A percentile compares a stretch with the other conserved stretches of the same genome.
Evolutionary conservation across 2,797 vertebrate genomes (phyloP).

Genomic region (Liparis tanakae): DNA sequence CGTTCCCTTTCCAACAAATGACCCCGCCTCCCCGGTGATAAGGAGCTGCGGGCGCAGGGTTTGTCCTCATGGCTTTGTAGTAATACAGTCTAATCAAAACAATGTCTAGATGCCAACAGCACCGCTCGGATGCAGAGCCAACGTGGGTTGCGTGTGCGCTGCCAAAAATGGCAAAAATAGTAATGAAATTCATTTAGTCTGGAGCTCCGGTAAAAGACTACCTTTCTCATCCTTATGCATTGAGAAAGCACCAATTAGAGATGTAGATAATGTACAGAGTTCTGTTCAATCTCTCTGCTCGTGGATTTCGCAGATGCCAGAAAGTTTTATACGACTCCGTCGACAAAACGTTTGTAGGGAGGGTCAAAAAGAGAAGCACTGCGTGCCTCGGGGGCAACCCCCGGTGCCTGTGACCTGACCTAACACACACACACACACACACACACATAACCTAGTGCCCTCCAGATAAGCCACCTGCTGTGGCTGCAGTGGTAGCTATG

Average conservation of each 20-base stretch:
- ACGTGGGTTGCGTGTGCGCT: slow-evolving; percentile 41
- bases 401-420: background rate
- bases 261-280: slow-evolving; percentile 6
- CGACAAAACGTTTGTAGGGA: background rate
- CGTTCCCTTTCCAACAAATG: slow-evolving; percentile 62
- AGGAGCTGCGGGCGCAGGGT: slow-evolving; percentile 50
- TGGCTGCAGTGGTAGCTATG: slow-evolving; percentile 14
- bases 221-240: slow-evolving; percentile 34
- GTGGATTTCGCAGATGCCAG: background rate
- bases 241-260: slow-evolving; percentile 9
- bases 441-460: slow-evolving; percentile 15
- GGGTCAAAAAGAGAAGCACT: background rate
- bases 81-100: slow-evolving; percentile 68
- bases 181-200: slow-evolving; percentile 50
- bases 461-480: slow-evolving; percentile 30
- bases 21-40: slow-evolving; percentile 48
- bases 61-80: slow-evolving; percentile 56
- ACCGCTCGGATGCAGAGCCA: slow-evolving; percentile 49
- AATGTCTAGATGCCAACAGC: slow-evolving; percentile 64
- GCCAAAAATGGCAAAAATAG: slow-evolving; percentile 67
- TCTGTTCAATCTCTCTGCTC: slow-evolving; percentile 10
- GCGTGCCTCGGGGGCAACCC: background rate
- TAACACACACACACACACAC: background rate
- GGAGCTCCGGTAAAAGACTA: slow-evolving; percentile 4
- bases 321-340: background rate